Evolutionary conservation across 2,797 vertebrate genomes (phyloP).

Genomic region (Alauda arvensis): DNA sequence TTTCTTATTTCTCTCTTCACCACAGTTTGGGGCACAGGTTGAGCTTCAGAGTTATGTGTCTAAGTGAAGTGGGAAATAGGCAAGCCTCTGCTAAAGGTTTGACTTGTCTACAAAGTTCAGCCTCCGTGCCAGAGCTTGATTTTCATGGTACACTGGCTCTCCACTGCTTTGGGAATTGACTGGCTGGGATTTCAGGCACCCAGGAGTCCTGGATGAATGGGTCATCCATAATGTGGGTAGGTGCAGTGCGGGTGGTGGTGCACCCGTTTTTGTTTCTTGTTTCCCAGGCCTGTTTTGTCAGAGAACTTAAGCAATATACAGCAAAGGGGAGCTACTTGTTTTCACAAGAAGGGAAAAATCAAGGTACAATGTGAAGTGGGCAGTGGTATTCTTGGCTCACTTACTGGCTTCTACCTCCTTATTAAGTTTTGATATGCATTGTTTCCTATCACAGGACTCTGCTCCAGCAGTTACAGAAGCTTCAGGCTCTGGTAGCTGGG

Average conservation of each 20-base stretch:
- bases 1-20: background rate
- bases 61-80: background rate
- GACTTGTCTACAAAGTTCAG: background rate
- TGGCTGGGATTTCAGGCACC: background rate
- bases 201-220: background rate
- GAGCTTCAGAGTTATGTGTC: background rate
- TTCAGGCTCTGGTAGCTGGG: slow-evolving; percentile 90
- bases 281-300: background rate
- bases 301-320: background rate
- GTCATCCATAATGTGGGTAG: background rate
- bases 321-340: background rate
- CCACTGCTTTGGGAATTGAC: background rate
- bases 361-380: background rate
- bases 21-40: background rate
- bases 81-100: background rate
- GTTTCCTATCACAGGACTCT: slow-evolving; percentile 81
- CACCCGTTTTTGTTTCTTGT: background rate
- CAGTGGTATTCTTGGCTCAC: background rate
- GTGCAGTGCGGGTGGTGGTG: background rate
- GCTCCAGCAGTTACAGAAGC: slow-evolving; percentile 95
- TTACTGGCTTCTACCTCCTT: background rate
- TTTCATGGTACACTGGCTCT: background rate
- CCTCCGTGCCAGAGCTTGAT: background rate
- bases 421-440: background rate
- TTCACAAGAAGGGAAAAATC: background rate